Conservation (phyloP, 2,113 vertebrate genomes). For the Ceyx margarethae region DNA sequence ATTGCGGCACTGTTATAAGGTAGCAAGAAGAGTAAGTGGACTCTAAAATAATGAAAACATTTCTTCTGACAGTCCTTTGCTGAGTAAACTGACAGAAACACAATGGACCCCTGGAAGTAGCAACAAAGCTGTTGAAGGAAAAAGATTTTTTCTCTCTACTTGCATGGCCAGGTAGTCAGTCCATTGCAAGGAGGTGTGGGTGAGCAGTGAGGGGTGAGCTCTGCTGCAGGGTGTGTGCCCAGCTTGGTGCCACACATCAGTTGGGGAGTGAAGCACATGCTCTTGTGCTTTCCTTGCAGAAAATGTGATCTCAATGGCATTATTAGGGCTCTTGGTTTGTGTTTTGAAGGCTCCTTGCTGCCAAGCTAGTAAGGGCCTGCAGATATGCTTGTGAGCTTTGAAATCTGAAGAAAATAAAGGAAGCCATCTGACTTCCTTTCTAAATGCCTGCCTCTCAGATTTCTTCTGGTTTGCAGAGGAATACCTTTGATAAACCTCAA, state of each 20-base stretch:
- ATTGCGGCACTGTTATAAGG: neutral
- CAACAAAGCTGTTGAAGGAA: too few relatives aligned
- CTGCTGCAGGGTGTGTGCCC: too few relatives aligned
- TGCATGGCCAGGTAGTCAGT: too few relatives aligned
- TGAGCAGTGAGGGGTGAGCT: too few relatives aligned
- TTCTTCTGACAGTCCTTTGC: too few relatives aligned
- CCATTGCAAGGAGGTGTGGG: too few relatives aligned
- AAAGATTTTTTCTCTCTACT: too few relatives aligned
- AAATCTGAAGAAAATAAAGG: conserved; percentile 14
- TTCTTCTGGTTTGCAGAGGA: conserved; percentile 15
- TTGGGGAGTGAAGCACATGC: too few relatives aligned
- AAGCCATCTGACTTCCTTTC: neutral
- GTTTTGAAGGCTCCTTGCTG: neutral
- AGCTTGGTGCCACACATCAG: too few relatives aligned
- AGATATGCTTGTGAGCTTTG: neutral
- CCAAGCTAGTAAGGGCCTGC: neutral
- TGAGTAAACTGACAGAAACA: too few relatives aligned
- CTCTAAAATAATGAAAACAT: too few relatives aligned
- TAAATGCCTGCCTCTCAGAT: neutral
- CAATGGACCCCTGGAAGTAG: too few relatives aligned
- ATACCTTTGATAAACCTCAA: conserved; percentile 42
- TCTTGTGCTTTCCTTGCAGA: neutral
- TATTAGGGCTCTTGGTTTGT: neutral
- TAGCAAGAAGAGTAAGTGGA: neutral
- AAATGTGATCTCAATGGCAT: neutral